Conservation (phyloP, 2,113 vertebrate genomes). For the Drymodes brunneopygia region DNA sequence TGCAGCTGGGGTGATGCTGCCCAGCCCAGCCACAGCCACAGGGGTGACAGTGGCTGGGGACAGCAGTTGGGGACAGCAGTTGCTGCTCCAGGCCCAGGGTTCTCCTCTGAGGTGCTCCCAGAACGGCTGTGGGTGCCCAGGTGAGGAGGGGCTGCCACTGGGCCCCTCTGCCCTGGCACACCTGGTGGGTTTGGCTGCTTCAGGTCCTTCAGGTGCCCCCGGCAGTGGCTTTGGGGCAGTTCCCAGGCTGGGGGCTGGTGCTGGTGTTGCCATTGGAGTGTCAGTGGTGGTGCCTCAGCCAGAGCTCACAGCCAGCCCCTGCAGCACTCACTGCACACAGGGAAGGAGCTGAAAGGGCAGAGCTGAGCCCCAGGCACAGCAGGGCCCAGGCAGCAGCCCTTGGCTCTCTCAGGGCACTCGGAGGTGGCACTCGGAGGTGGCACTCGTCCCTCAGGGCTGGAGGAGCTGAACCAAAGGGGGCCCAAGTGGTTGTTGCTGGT, state of each 20-base stretch:
- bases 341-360: background rate
- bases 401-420: accelerated
- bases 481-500: background rate
- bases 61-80: background rate
- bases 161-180: background rate
- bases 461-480: background rate
- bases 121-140: background rate
- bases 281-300: background rate
- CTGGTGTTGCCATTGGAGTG: background rate
- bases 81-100: background rate
- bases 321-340: accelerated
- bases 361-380: background rate
- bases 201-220: accelerated
- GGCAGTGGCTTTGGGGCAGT: background rate
- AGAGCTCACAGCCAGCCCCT: background rate
- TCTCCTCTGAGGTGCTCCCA: accelerated
- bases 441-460: background rate
- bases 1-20: background rate
- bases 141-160: background rate
- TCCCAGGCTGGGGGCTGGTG: background rate
- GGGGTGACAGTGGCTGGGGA: background rate
- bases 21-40: accelerated
- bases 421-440: background rate
- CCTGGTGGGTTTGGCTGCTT: accelerated
- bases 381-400: accelerated